Conservation (phyloP, 2,888 invertebrate species). For the Entomobrya proxima region DNA sequence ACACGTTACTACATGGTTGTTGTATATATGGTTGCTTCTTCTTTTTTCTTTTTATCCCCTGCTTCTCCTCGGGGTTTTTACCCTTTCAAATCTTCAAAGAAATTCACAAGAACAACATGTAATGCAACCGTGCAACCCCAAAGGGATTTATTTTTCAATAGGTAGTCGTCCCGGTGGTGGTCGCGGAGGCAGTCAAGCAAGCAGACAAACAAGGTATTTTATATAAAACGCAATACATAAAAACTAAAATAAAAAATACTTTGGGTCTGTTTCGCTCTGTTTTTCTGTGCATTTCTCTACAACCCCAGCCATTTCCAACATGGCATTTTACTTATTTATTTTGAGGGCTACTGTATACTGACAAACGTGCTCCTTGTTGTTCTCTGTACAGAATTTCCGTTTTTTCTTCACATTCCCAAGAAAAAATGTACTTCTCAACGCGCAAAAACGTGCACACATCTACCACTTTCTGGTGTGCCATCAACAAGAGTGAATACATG, state of each 20-base stretch:
- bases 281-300: neutral
- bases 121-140: conserved; percentile 52
- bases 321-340: conserved; percentile 60
- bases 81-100: conserved; percentile 52
- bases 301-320: neutral
- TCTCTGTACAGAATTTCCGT: conserved; percentile 58
- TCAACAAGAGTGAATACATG: conserved; percentile 28
- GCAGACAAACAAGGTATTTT: conserved; percentile 35
- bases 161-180: neutral
- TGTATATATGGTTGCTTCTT: no score
- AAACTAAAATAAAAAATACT: conserved; percentile 20
- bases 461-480: neutral
- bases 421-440: neutral
- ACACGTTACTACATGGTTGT: no score
- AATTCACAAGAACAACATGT: conserved; percentile 46
- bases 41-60: neutral
- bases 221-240: conserved; percentile 36
- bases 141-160: conserved; percentile 61
- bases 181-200: conserved; percentile 31
- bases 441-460: neutral
- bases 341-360: conserved; percentile 45
- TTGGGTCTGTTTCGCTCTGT: no score
- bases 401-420: conserved; percentile 39
- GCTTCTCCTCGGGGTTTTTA: conserved; percentile 29
- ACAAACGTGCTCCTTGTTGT: conserved; percentile 47